A percentile compares a stretch with the other conserved stretches of the same genome.
These are phyloP conservation scores for Caenorhabditis japonica DNA, from an alignment of 2,888 invertebrate genomes.

Conservation along the genomic window DNA sequence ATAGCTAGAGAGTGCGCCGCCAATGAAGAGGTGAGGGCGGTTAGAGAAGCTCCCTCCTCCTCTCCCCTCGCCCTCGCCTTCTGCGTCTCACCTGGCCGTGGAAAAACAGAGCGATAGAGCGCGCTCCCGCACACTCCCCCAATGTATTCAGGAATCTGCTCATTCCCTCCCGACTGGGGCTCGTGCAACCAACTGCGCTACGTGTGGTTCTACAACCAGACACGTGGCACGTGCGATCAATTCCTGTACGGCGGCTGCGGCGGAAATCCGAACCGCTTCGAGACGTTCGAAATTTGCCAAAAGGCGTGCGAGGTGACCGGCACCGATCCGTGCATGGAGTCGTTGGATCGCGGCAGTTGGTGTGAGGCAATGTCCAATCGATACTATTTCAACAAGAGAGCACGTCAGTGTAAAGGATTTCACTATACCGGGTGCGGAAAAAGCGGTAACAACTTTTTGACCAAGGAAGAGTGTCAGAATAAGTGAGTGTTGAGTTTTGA, in stretches of 20 bases:
- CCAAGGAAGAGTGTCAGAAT: constrained; percentile 64
- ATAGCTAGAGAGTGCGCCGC: too few relatives aligned
- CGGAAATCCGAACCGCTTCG: constrained; percentile 73
- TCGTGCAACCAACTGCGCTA: constrained; percentile 71
- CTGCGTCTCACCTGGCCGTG: too few relatives aligned
- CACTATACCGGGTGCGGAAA: constrained; percentile 76
- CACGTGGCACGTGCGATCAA: constrained; percentile 71
- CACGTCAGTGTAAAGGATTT: constrained; percentile 65
- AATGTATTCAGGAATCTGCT: constrained; percentile 63
- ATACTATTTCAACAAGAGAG: constrained; percentile 63
- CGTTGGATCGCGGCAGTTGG: constrained; percentile 72
- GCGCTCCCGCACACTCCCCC: too few relatives aligned
- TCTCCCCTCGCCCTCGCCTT: not conserved
- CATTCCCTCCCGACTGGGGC: constrained; percentile 73
- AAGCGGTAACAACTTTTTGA: constrained; percentile 68
- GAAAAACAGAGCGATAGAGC: too few relatives aligned
- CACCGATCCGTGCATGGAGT: constrained; percentile 69
- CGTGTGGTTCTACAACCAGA: constrained; percentile 74
- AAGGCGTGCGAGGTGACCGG: constrained; percentile 71
- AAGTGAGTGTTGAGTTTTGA: constrained; percentile 32
- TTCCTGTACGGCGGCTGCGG: constrained; percentile 75
- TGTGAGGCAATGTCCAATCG: constrained; percentile 72
- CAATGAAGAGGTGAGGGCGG: too few relatives aligned
- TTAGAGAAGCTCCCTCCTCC: not conserved
- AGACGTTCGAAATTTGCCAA: constrained; percentile 70